A percentile compares a stretch with the other conserved stretches of the same genome.
Evolutionary conservation across 2,888 invertebrate genomes (phyloP).

Genomic region (Macaria notata): DNA sequence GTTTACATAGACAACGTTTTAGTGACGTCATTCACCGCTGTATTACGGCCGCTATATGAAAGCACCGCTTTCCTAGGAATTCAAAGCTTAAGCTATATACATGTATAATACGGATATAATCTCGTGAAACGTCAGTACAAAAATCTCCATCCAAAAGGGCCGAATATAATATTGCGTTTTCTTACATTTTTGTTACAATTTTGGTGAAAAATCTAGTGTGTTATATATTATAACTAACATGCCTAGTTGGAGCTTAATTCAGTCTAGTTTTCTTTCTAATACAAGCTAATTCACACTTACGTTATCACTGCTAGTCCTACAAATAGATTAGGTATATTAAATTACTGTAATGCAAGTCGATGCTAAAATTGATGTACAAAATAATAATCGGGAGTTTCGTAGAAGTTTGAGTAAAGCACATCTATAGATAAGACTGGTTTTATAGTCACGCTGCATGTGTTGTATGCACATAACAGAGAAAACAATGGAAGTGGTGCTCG

Average conservation of each 20-base stretch:
- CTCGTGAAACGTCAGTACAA: slow-evolving; percentile 55
- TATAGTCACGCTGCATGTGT: background rate
- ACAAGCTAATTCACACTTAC: slow-evolving; percentile 60
- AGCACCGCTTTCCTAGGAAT: no score
- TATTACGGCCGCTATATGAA: no score
- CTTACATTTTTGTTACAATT: slow-evolving; percentile 56
- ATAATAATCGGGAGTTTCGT: background rate
- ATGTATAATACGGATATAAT: slow-evolving; percentile 32
- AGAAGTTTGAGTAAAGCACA: background rate
- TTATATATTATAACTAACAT: slow-evolving; percentile 56
- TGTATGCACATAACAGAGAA: background rate
- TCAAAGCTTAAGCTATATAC: no score
- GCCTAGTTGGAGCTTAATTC: slow-evolving; percentile 75
- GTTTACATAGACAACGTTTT: no score
- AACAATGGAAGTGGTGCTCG: no score
- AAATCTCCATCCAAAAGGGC: slow-evolving; percentile 59
- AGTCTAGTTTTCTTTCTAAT: slow-evolving; percentile 76
- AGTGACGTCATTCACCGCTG: no score
- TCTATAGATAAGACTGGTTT: background rate
- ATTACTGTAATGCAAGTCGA: slow-evolving; percentile 45
- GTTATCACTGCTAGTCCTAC: slow-evolving; percentile 55
- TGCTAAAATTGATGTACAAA: slow-evolving; percentile 30
- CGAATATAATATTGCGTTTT: slow-evolving; percentile 55
- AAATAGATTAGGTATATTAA: slow-evolving; percentile 42
- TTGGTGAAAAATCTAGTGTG: slow-evolving; percentile 69